Base-by-base conservation (phyloP, 2,113 vertebrate genomes). In the Paratilapia polleni region DNA sequence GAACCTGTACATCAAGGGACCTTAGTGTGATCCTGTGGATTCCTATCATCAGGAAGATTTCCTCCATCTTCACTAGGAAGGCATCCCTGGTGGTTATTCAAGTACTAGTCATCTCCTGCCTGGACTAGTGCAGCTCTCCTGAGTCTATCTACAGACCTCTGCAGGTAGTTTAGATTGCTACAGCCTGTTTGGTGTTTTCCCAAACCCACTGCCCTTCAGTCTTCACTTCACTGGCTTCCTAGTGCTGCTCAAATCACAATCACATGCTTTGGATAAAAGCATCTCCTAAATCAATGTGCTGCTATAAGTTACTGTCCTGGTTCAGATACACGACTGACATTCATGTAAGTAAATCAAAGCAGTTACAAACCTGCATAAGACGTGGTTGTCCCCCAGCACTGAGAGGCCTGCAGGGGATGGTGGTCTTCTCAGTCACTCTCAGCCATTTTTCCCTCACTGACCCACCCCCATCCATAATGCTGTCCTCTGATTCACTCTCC, bases 391-490 rank as follows among this genome's bases (percentile, higher is more conserved):
- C 98, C 54, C 97, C 94, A 93, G 94, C 96, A 93, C 93, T 97
- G 85, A 92, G 98, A 77, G 58, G 97, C 94, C 98, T 76, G 78
- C 94, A 80, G 31, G 94, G 93, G 41, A 94, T 43, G 31, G 88
- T 90, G 81, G 93, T 97, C 94, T 99, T 99, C 91, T 99, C 98
- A 0, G 97, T 96, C 76, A 98, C 98, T 90, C 98, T 97, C 83
- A 99, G 92, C 98, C 98, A 99, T 93, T 99, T 99, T 64, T 98
- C 97, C 78, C 98, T 95, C 20, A 98, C 98, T 1, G 97, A 98
- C 68, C 97, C 97, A 5, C 92, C 97, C 78, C 93, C 90, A 0
- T 94, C 94, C 82, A 92, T 86, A 4, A 91, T 87, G 80, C 92
- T 93, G 78, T 95, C 94, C 80, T 95, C 94, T 12, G 94, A 95